Evolutionary conservation across 2,113 vertebrate species (phyloP).

Genomic region (Actenoides hombroni): DNA sequence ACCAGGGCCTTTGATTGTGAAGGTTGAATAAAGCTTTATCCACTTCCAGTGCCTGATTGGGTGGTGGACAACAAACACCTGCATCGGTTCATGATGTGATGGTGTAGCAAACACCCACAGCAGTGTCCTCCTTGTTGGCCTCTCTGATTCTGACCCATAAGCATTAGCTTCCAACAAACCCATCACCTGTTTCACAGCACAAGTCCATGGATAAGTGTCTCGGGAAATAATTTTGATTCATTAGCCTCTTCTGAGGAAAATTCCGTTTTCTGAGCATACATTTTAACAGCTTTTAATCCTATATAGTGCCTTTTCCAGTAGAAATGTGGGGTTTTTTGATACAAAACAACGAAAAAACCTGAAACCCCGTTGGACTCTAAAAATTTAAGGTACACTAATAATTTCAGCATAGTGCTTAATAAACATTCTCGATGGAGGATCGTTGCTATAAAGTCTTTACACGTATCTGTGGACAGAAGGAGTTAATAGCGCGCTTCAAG

Average conservation of each 20-base stretch:
- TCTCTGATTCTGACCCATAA: not conserved
- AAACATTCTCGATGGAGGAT: not conserved
- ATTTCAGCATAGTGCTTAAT: not conserved
- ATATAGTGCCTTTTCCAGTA: not conserved
- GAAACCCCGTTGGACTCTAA: not conserved
- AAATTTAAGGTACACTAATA: not conserved
- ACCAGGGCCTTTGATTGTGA: not conserved
- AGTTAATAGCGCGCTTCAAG: not conserved
- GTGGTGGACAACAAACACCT: not conserved
- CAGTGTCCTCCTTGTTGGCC: not conserved
- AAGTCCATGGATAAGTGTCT: not conserved
- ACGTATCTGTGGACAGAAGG: not conserved
- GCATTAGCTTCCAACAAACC: not conserved
- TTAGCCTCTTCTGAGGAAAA: not conserved
- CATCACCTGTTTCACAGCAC: not conserved
- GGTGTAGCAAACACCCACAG: not conserved
- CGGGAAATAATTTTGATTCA: not conserved
- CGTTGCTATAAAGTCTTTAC: not conserved
- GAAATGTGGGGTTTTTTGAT: not conserved
- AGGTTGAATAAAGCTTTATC: not conserved
- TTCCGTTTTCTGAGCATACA: not conserved
- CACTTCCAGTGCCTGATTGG: not conserved
- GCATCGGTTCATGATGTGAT: not conserved
- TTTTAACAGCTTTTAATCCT: not conserved
- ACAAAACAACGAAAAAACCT: not conserved